Conservation (phyloP, 2,888 invertebrate genomes). For the Malthinus flaveolus region DNA sequence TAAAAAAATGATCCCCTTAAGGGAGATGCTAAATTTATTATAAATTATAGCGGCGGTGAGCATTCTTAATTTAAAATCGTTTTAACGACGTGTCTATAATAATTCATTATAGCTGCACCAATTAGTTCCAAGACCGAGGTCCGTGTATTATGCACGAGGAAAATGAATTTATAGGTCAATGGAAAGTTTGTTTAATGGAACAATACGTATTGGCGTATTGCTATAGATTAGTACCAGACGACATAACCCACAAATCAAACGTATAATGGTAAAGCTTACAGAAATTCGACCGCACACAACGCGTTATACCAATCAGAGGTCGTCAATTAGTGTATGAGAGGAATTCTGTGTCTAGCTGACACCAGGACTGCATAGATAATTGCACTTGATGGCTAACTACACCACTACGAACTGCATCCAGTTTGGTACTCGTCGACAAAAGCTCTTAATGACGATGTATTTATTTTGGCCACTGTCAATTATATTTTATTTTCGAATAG, state of each 20-base stretch:
- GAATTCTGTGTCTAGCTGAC: constrained; percentile 36
- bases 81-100: no score
- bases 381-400: constrained; percentile 32
- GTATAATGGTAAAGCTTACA: constrained; percentile 23
- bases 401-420: constrained; percentile 1
- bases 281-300: constrained; percentile 21
- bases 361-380: constrained; percentile 33
- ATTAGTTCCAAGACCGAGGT: no score
- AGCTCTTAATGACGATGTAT: constrained; percentile 19
- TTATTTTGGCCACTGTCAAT: constrained; percentile 12
- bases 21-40: no score
- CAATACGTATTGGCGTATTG: constrained; percentile 8
- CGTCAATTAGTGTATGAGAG: constrained; percentile 41
- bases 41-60: no score
- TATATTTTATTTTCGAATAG: constrained; percentile 12
- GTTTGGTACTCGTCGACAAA: constrained; percentile 13
- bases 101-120: no score
- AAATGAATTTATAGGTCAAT: no score
- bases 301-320: constrained; percentile 37
- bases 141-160: no score
- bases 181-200: constrained; percentile 6
- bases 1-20: no score
- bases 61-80: no score
- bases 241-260: constrained; percentile 23
- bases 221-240: constrained; percentile 10